These are phyloP conservation scores for Prunella himalayana DNA, from an alignment of 2,113 vertebrate genomes.

Conservation along the genomic window DNA sequence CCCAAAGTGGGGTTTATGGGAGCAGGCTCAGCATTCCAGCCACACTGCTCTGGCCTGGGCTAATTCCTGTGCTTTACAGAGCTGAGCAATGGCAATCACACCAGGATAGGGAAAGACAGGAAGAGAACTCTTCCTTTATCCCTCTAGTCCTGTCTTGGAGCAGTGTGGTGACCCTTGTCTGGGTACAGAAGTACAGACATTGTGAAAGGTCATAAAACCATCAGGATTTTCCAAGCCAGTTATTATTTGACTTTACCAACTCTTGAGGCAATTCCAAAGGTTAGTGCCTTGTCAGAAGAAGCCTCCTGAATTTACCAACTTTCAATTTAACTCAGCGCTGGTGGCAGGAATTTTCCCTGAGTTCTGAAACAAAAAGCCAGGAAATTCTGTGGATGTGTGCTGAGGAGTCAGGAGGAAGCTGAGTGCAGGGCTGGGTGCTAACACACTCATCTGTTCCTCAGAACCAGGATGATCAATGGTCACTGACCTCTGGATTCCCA, in stretches of 20 bases:
- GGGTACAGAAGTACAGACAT: constrained; percentile 16
- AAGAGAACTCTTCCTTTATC: neutral
- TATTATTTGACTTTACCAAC: neutral
- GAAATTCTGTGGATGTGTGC: neutral
- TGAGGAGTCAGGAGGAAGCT: neutral
- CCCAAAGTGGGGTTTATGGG: neutral
- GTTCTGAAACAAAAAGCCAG: neutral
- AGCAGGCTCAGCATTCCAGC: neutral
- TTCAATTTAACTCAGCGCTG: neutral
- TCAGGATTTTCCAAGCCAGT: constrained; percentile 12
- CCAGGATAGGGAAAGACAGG: neutral
- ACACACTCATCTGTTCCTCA: neutral
- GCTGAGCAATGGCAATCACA: neutral
- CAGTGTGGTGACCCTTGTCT: constrained; percentile 5
- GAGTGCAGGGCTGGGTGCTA: neutral
- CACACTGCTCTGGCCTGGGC: neutral
- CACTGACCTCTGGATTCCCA: neutral
- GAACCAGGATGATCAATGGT: neutral
- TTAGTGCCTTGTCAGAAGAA: neutral
- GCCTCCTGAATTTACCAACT: neutral
- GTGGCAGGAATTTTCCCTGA: neutral
- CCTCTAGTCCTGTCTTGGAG: neutral
- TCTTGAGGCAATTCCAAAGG: constrained; percentile 49
- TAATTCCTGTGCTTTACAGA: neutral
- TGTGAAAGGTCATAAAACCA: constrained; percentile 37